A percentile compares a stretch with the other conserved stretches of the same genome.
Evolutionary conservation across 2,888 invertebrate species (phyloP).

Genomic region (Lepetodrilus schrolli): DNA sequence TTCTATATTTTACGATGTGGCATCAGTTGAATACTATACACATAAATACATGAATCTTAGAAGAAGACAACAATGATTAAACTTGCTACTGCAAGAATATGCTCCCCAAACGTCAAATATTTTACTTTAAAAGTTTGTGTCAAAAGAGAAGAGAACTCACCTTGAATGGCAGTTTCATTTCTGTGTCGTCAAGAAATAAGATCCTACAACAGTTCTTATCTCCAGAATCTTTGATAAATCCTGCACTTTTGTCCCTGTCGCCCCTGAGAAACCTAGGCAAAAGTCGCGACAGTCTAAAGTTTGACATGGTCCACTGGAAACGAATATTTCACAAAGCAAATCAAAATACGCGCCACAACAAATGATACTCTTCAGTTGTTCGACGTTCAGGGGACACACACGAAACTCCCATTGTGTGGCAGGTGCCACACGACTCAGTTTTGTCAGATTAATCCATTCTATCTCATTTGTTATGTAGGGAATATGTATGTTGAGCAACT

Average conservation of each 20-base stretch:
- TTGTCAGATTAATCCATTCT: constrained; percentile 22
- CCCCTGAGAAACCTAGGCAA: constrained; percentile 63
- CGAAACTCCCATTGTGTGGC: constrained; percentile 21
- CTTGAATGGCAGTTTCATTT: constrained; percentile 59
- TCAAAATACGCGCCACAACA: constrained; percentile 33
- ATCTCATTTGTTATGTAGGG: too few relatives aligned
- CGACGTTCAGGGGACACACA: constrained; percentile 17
- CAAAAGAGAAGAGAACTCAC: too few relatives aligned
- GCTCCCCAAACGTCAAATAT: too few relatives aligned
- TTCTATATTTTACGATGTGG: too few relatives aligned
- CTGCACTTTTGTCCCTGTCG: constrained; percentile 47
- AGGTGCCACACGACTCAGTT: not conserved
- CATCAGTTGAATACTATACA: too few relatives aligned
- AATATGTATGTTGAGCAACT: too few relatives aligned
- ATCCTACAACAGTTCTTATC: constrained; percentile 44
- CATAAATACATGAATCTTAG: too few relatives aligned
- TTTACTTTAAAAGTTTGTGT: too few relatives aligned
- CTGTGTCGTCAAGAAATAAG: constrained; percentile 65
- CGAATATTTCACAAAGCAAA: constrained; percentile 24
- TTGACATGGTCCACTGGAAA: constrained; percentile 15
- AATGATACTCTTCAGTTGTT: not conserved
- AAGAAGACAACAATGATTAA: too few relatives aligned
- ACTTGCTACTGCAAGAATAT: too few relatives aligned
- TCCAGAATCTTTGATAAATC: constrained; percentile 25
- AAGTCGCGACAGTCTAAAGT: constrained; percentile 55